These are phyloP conservation scores for Laspeyria flexula DNA, from an alignment of 2,888 invertebrate species.

Conservation along the genomic window DNA sequence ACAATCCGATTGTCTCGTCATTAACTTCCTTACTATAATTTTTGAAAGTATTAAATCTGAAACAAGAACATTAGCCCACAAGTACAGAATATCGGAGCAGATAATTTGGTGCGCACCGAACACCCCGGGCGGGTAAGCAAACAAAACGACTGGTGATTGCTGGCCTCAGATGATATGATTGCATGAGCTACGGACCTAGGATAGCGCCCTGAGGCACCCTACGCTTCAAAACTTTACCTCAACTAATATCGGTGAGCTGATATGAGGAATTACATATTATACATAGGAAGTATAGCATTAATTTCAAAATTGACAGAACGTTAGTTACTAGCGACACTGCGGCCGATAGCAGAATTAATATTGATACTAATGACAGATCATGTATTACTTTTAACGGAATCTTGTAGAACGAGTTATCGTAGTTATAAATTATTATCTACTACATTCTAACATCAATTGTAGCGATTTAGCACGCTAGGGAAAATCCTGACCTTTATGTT, in stretches of 20 bases:
- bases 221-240: conserved; percentile 49
- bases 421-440: too few relatives aligned
- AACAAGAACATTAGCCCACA: conserved; percentile 30
- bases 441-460: too few relatives aligned
- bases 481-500: too few relatives aligned
- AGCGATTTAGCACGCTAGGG: too few relatives aligned
- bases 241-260: conserved; percentile 47
- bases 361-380: too few relatives aligned
- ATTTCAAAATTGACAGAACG: neutral
- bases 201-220: conserved; percentile 62
- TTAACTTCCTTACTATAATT: too few relatives aligned
- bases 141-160: conserved; percentile 77
- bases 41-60: neutral
- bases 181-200: conserved; percentile 58
- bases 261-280: conserved; percentile 9
- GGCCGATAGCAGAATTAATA: too few relatives aligned
- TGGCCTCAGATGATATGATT: conserved; percentile 63
- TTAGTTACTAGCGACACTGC: too few relatives aligned
- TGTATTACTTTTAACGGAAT: too few relatives aligned
- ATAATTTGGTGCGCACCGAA: conserved; percentile 64
- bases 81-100: conserved; percentile 54
- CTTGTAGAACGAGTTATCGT: too few relatives aligned
- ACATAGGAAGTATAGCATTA: neutral
- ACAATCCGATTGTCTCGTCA: too few relatives aligned
- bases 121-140: conserved; percentile 64